Evolutionary conservation across 2,113 vertebrate genomes (phyloP).

Genomic region (Thinocorus orbignyianus): DNA sequence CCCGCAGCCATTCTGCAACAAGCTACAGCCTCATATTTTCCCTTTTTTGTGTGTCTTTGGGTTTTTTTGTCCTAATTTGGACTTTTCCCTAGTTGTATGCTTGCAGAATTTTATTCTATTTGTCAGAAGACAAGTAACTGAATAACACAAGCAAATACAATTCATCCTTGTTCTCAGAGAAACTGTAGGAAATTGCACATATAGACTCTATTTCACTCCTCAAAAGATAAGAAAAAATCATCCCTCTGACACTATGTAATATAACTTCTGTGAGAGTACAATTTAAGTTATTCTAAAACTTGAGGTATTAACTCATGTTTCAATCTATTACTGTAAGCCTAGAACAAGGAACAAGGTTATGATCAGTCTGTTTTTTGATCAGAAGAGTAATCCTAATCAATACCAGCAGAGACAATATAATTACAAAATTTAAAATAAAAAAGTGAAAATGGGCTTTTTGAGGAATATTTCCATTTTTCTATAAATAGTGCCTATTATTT

Average conservation of each 20-base stretch:
- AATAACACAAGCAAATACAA: background rate
- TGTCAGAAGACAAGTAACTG: background rate
- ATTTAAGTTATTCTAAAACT: background rate
- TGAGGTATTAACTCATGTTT: background rate
- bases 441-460: background rate
- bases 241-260: background rate
- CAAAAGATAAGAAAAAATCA: background rate
- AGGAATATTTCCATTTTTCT: background rate
- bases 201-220: background rate
- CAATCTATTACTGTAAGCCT: background rate
- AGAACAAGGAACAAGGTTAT: background rate
- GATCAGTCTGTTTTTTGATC: background rate
- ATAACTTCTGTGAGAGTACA: background rate
- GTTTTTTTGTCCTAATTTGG: background rate
- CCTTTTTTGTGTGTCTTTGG: background rate
- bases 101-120: background rate
- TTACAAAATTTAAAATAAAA: background rate
- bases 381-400: background rate
- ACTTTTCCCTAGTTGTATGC: background rate
- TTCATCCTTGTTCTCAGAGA: background rate
- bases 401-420: background rate
- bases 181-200: background rate
- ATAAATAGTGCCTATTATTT: background rate
- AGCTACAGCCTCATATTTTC: background rate
- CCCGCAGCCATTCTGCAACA: too few relatives aligned